Evolutionary conservation across 53 echinoderm and acorn worm species (phyloP).

Genomic region (Glandiceps talaboti): DNA sequence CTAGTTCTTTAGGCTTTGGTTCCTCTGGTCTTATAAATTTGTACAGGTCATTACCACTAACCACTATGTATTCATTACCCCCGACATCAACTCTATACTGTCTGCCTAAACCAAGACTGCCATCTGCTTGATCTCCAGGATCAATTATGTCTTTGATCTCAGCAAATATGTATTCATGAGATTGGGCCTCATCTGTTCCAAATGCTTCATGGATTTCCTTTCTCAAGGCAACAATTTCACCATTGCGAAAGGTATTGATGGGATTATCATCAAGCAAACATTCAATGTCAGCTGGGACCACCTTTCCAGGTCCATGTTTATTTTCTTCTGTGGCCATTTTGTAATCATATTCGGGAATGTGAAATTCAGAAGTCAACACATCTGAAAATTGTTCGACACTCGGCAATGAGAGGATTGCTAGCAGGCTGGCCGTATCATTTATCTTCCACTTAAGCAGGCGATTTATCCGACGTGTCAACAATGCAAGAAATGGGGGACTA

Average conservation of each 20-base stretch:
- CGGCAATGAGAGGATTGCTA: too few species aligned
- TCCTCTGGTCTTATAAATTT: slow-evolving; percentile 16
- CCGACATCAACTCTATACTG: slow-evolving; percentile 25
- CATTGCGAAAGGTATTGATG: slow-evolving; percentile 29
- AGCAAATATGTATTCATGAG: slow-evolving; percentile 41
- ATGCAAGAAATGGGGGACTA: not conserved
- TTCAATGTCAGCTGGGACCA: slow-evolving; percentile 26
- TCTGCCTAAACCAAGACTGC: slow-evolving; percentile 6
- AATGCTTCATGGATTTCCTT: too few species aligned
- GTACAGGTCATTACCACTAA: slow-evolving; percentile 16
- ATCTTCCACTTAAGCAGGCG: not conserved
- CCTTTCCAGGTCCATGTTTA: slow-evolving; percentile 21
- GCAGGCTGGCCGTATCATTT: not conserved
- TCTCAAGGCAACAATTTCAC: slow-evolving; percentile 60
- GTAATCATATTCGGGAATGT: slow-evolving; percentile 23
- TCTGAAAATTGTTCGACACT: too few species aligned
- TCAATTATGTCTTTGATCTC: too few species aligned
- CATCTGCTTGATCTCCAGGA: too few species aligned
- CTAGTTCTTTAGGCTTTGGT: too few species aligned
- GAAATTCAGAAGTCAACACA: too few species aligned
- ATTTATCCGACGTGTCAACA: not conserved
- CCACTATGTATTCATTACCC: slow-evolving; percentile 10
- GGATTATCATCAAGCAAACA: slow-evolving; percentile 56
- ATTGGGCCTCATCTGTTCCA: slow-evolving; percentile 15
- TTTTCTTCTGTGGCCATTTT: not conserved